Evolutionary conservation across 1,140 invertebrate species (phyloP).

Genomic region (Zelostemma sp.): DNA sequence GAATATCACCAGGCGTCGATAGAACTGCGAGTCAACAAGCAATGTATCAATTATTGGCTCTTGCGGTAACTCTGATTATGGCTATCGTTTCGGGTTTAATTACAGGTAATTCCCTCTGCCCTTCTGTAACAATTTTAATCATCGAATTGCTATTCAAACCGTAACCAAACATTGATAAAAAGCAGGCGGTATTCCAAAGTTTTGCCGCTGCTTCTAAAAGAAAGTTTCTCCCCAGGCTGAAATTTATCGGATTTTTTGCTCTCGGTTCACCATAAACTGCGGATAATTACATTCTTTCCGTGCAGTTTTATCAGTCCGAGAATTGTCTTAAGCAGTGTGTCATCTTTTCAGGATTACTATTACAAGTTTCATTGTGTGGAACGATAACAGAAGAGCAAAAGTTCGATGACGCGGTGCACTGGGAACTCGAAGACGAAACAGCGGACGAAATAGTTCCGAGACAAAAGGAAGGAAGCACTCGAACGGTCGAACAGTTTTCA

Average conservation of each 20-base stretch:
- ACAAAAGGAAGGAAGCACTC: constrained; percentile 43
- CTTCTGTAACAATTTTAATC: not conserved
- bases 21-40: constrained; percentile 81
- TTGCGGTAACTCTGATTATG: constrained; percentile 78
- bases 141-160: too few species aligned
- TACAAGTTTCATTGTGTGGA: constrained; percentile 62
- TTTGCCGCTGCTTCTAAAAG: too few species aligned
- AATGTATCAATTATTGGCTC: constrained; percentile 81
- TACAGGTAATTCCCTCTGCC: constrained; percentile 77
- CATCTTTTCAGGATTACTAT: constrained; percentile 58
- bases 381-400: constrained; percentile 63
- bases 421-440: constrained; percentile 66
- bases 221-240: too few species aligned
- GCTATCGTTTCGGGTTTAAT: constrained; percentile 82
- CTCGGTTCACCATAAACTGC: not conserved
- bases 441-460: constrained; percentile 43
- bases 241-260: not conserved
- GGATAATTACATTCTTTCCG: not conserved
- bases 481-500: constrained; percentile 50
- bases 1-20: constrained; percentile 69
- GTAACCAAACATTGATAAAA: constrained; percentile 1
- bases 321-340: constrained; percentile 13
- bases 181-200: not conserved
- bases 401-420: constrained; percentile 67
- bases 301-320: not conserved